Conservation (phyloP, 2,113 vertebrate species). For the Astur gentilis region DNA sequence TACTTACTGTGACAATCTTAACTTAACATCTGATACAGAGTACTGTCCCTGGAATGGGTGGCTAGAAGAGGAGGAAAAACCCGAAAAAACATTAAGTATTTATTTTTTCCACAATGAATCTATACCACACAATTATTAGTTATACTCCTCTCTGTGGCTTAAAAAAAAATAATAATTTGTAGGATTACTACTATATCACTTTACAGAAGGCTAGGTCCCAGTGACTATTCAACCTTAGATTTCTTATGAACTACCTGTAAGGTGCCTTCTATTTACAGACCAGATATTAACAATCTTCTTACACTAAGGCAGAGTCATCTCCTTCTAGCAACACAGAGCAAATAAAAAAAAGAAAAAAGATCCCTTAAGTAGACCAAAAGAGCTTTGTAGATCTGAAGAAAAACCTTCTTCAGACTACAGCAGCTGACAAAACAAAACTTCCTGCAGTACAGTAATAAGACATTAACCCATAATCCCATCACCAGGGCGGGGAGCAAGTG, state of each 20-base stretch:
- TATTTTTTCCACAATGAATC: neutral
- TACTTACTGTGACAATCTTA: slow-evolving; percentile 97
- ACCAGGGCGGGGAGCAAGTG: no score
- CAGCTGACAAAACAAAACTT: neutral
- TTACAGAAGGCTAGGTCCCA: neutral
- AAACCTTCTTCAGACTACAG: neutral
- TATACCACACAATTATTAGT: neutral
- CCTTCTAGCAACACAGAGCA: neutral
- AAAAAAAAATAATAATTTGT: neutral
- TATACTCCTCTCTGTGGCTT: neutral
- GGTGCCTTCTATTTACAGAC: neutral
- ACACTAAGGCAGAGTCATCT: neutral
- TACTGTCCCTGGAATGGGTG: slow-evolving; percentile 98
- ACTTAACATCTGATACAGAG: slow-evolving; percentile 91
- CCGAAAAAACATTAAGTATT: neutral
- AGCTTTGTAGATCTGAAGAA: neutral
- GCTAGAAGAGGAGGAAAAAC: slow-evolving; percentile 61
- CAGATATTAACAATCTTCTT: neutral
- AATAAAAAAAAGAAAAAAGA: neutral
- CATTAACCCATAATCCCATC: no score
- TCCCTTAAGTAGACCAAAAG: neutral
- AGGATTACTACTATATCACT: neutral
- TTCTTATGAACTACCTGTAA: neutral
- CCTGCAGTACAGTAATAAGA: neutral
- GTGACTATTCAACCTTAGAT: neutral